A percentile compares a stretch with the other conserved stretches of the same genome.
phyloP scores from a whole-genome alignment of 2,888 invertebrate species.

The Julus scandinavius region DNA sequence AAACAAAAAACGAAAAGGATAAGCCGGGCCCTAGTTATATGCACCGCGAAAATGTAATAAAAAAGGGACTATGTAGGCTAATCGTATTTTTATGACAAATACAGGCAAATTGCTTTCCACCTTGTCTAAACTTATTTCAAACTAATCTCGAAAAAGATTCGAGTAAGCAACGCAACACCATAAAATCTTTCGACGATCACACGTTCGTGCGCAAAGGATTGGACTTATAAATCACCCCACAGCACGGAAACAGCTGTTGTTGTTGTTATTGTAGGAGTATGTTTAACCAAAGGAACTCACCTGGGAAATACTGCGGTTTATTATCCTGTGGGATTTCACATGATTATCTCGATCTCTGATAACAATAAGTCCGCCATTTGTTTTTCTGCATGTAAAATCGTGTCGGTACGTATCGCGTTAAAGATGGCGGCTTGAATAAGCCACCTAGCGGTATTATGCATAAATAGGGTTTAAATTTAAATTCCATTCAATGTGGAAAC shows the following conservation, averaged over 20 bases:
- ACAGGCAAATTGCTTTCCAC: neutral
- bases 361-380: too few species aligned
- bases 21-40: neutral
- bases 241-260: neutral
- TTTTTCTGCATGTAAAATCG: neutral
- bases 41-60: neutral
- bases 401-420: neutral
- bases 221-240: neutral
- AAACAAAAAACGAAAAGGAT: neutral
- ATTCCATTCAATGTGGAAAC: too few species aligned
- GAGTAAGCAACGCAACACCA: neutral
- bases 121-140: neutral
- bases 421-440: neutral
- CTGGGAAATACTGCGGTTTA: neutral
- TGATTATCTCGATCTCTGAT: neutral
- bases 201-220: neutral
- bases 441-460: neutral
- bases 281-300: neutral
- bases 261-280: neutral
- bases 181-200: neutral
- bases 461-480: too few species aligned
- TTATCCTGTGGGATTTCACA: neutral
- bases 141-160: neutral
- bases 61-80: slow-evolving; percentile 4
- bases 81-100: slow-evolving; percentile 5